Base-by-base conservation (phyloP, 2,888 invertebrate species). In the Drosophila anceps region DNA sequence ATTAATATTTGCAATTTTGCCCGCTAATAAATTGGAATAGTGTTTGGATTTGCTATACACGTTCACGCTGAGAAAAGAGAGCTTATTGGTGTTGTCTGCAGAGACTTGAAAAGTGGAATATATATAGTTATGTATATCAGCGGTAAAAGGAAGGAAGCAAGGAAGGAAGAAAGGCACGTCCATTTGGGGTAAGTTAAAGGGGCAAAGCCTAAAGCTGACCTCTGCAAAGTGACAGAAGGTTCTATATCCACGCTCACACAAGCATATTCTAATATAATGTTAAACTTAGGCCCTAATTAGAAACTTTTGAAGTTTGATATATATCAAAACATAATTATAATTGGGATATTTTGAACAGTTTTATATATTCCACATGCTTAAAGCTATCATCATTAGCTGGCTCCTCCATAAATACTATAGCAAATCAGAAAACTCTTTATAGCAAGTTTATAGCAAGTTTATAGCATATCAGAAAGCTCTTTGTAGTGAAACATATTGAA, bases 1-100 rank as follows among this genome's bases (percentile, higher is more conserved):
- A 48, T 31, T 55, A 27, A 31, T n/a, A 44, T 53, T 37, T 62
- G 9, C 20, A 48, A 57, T 54, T 10, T 69, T 59, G 53, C 57
- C 57, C 64, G 48, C 54, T 59, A 62, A 60, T 65, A 55, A 48
- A 70, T 67, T 35, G 31, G 44, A 88, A 88, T 83, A 81, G 86
- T 84, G 84, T 79, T 81, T 88, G 70, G 13, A 20, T 20, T 20
- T 33, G 4, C 8, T 20, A 18, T 50, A 50, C 31, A 33, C 20
- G 50, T 50, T 50, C 50, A 50, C 50, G 50, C 31, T 13, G 7
- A 3, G 13, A 33, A 3, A 33, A 31, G 3, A 7, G 18, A 12
- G 31, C 12, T 6, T 50, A n/a, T 46, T 27, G 27, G n/a, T 13
- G 24, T 46, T 27, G n/a, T 29, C 24, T 44, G 1, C 24, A 13